Conservation (phyloP, 2,888 invertebrate species). For the Acrobasis suavella region DNA sequence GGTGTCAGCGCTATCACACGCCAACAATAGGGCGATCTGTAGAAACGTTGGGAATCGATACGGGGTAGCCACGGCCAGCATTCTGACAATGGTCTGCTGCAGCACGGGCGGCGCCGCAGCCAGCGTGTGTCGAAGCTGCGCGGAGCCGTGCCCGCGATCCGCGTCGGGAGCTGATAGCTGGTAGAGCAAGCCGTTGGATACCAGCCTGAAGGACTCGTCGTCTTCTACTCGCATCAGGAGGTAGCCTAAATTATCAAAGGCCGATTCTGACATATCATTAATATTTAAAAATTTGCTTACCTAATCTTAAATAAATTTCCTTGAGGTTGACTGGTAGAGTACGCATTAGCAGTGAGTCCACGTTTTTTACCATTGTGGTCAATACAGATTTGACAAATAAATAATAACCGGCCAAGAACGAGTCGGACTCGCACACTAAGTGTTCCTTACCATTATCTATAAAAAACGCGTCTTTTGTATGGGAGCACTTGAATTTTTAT, state of each 20-base stretch:
- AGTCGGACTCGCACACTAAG: too few species aligned
- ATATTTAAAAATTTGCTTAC: too few species aligned
- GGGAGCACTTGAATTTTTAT: too few species aligned
- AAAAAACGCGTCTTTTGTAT: too few species aligned
- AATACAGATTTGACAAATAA: too few species aligned
- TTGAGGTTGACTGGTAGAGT: too few species aligned
- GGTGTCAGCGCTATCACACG: slow-evolving; percentile 51
- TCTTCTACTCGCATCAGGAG: slow-evolving; percentile 57
- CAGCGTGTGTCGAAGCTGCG: slow-evolving; percentile 39
- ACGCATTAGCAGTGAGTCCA: too few species aligned
- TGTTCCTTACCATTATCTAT: too few species aligned
- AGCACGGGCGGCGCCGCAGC: slow-evolving; percentile 50
- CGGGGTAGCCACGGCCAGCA: slow-evolving; percentile 53
- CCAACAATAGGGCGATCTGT: slow-evolving; percentile 53
- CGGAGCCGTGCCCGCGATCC: slow-evolving; percentile 36
- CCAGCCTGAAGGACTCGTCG: slow-evolving; percentile 52
- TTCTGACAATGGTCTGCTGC: slow-evolving; percentile 47
- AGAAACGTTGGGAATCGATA: slow-evolving; percentile 54
- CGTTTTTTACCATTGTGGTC: too few species aligned
- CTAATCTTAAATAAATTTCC: too few species aligned
- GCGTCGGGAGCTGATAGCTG: slow-evolving; percentile 55
- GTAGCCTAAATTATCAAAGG: slow-evolving; percentile 47
- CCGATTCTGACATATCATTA: too few species aligned
- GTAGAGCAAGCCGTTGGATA: slow-evolving; percentile 53
- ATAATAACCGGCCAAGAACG: too few species aligned